Base-by-base conservation (phyloP, 2,888 invertebrate genomes). In the Drepana falcataria region DNA sequence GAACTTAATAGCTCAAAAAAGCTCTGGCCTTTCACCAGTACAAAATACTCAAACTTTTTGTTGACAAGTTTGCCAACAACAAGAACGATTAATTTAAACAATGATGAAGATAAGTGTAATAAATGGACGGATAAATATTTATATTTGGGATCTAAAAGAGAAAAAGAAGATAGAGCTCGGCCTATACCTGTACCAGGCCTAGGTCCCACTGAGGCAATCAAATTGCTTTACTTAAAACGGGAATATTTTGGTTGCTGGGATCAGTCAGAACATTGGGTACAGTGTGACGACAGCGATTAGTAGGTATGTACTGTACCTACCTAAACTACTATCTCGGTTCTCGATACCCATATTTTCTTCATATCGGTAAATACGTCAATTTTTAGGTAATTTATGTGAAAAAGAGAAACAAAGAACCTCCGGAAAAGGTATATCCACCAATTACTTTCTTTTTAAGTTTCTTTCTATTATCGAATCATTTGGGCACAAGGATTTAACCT, bases 51-150 rank as follows among this genome's bases (percentile, higher is more conserved):
- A 37, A 44, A 21, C 41, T 37, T 37, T 5, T 37, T 5, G 5
- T 37, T 37, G 3, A 37, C 37, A 37, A 37, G 5, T 4, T 37
- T 3, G 21, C 21, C 21, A 4, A 37, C 3, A 37, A 37, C 37
- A 4, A 37, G 37, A 5, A 37, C 3, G 5, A 3, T 37, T 37
- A 5, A 37, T 37, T 37, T 4, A 4, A 37, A 5, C 5, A 3
- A 37, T 37, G 37, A 44, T 9, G 44, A 44, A 6, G 6, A 44
- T 9, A 9, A 5, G 21, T 52, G 49, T 7, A 7, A n/a, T 21
- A 40, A 54, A 59, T 94, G 94, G 94, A 81, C 81, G 0, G 89
- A 92, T 53, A 92, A 92, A 68, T 78, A 92, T 69, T 68, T 93
- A 51, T 94, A 92, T 69, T 77, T 94, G 49, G 94, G 94, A 9